A percentile compares a stretch with the other conserved stretches of the same genome.
phyloP scores from a whole-genome alignment of 1,140 invertebrate genomes.

The Drosophila fuyamai region DNA sequence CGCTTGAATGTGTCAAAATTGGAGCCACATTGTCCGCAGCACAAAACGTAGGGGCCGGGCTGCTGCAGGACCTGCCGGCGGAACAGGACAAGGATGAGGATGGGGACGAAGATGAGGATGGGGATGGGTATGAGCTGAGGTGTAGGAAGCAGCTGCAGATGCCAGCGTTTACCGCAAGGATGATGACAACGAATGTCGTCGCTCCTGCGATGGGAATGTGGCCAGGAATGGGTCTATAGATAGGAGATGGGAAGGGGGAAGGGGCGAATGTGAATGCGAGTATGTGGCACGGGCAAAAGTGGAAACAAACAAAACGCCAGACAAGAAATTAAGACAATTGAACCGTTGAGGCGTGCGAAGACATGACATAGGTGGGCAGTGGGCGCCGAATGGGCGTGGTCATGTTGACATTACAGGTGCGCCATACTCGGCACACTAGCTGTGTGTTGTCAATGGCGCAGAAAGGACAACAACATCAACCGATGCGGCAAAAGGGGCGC shows the following conservation, averaged over 20 bases:
- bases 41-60: constrained; percentile 70
- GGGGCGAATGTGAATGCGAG: constrained; percentile 1
- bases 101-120: constrained; percentile 13
- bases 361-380: constrained; percentile 56
- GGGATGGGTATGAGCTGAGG: constrained; percentile 4
- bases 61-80: constrained; percentile 20
- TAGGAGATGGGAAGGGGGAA: too few species aligned
- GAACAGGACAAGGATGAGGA: constrained; percentile 18
- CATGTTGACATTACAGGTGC: constrained; percentile 80
- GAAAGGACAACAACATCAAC: constrained; percentile 67
- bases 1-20: constrained; percentile 83
- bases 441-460: constrained; percentile 75
- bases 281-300: constrained; percentile 35
- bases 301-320: constrained; percentile 76
- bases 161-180: constrained; percentile 74
- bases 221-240: neutral
- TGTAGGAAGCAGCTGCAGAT: constrained; percentile 63
- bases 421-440: constrained; percentile 43
- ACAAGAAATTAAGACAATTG: constrained; percentile 83
- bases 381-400: constrained; percentile 47
- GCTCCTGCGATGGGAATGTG: constrained; percentile 6
- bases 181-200: constrained; percentile 36
- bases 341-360: constrained; percentile 80
- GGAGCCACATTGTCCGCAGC: constrained; percentile 82
- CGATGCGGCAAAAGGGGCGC: neutral